Evolutionary conservation across 2,113 vertebrate genomes (phyloP), one percentile per base, ranked within the genome.

Genomic region (Gobio gobio): DNA sequence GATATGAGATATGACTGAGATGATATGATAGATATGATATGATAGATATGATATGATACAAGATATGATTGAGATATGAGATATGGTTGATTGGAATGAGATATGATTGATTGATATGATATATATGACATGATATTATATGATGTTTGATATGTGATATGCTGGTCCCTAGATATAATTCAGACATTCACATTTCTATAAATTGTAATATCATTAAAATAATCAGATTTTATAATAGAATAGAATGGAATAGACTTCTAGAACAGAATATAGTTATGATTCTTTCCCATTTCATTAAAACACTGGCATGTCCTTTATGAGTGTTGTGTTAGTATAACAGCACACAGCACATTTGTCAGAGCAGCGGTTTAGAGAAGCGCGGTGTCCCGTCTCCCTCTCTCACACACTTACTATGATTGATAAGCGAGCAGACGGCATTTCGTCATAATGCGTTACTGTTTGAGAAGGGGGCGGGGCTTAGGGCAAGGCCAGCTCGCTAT

Each of bases 401-500:
- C 13, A 45, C 45, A 61, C 9, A 47, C 56, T 78, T 80, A 64
- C 68, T 79, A 87, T 87, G 87, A 58, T 85, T 64, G 83, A 78
- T 66, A 78, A 76, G 66, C 45, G 73, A 89, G 33, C n/a, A 56
- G 22, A 29, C 36, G n/a, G 54, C 51, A 59, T 54, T 63, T 54
- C 45, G 49, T 43, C 82, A 75, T 78, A 61, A 5, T 75, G 81
- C 81, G 68, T 91, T 83, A 90, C 61, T 86, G 89, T 87, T 68
- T 61, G 83, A 78, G 26, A 78, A 83, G 86, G 84, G 89, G 80
- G 83, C 74, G 74, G 78, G 64, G 51, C 43, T 79, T 61, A 82
- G 75, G 74, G 73, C 24, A 88, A 90, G 91, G 81, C 89, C 91
- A 92, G 94, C 91, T 90, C 92, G 93, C 84, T 95, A 96, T 95